These are phyloP conservation scores for Lasioglossum vierecki DNA, from an alignment of 2,888 invertebrate species.

Conservation along the genomic window DNA sequence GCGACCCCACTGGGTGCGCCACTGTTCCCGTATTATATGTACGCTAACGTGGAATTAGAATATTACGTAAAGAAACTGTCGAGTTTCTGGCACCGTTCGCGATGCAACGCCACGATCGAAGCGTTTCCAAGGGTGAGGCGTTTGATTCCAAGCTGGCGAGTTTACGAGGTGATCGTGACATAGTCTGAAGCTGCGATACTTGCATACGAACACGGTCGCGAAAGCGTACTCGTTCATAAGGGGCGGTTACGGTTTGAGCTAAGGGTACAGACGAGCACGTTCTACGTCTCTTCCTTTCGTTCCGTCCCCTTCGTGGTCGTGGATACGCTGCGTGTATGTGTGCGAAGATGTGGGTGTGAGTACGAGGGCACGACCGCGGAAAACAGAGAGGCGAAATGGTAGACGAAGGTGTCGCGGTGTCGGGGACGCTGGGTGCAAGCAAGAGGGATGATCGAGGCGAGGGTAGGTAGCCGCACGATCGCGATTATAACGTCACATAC, in stretches of 20 bases:
- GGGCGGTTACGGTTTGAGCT: constrained; percentile 12
- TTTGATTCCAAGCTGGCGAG: constrained; percentile 68
- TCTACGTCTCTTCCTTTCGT: constrained; percentile 12
- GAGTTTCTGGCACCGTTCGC: constrained; percentile 6
- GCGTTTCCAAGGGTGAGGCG: constrained; percentile 48
- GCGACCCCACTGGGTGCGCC: too few species aligned
- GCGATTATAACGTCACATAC: constrained; percentile 78
- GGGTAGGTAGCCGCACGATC: constrained; percentile 54
- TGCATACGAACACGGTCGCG: constrained; percentile 37
- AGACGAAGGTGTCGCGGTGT: constrained; percentile 9
- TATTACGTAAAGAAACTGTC: background rate
- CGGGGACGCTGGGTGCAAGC: background rate
- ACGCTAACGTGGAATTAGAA: background rate
- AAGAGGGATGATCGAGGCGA: constrained; percentile 34
- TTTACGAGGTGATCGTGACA: constrained; percentile 76
- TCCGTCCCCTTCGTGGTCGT: background rate
- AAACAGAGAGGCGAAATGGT: constrained; percentile 30
- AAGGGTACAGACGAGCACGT: constrained; percentile 32
- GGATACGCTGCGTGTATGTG: background rate
- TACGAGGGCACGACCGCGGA: constrained; percentile 4
- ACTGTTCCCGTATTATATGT: background rate
- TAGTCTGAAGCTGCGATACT: constrained; percentile 67
- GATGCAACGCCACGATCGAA: background rate
- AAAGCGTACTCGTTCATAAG: constrained; percentile 29
- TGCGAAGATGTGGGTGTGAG: background rate